Evolutionary conservation across 2,888 invertebrate genomes (phyloP).

Genomic region (Hetaerina titia): DNA sequence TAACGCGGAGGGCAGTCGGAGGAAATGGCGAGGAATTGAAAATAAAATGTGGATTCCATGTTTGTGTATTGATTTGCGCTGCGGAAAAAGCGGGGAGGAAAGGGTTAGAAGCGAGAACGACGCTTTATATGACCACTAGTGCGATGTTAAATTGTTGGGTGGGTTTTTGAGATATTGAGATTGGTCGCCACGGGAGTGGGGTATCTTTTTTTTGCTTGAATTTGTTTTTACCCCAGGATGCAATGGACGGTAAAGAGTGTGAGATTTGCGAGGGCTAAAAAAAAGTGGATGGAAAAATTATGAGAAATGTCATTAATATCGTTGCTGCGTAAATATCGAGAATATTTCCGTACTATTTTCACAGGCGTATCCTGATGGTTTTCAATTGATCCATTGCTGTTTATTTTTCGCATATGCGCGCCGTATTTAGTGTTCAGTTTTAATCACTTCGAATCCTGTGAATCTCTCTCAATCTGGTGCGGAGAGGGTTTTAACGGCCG

Average conservation of each 20-base stretch:
- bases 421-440: background rate
- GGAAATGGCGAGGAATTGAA: slow-evolving; percentile 27
- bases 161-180: slow-evolving; percentile 14
- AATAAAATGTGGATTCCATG: background rate
- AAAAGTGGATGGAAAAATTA: background rate
- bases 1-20: background rate
- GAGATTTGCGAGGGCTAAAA: background rate
- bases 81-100: background rate
- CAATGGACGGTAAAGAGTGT: slow-evolving; percentile 6
- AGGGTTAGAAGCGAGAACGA: background rate
- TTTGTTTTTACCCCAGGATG: background rate
- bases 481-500: background rate
- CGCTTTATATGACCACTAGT: slow-evolving; percentile 32
- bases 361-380: background rate
- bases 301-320: slow-evolving; percentile 30
- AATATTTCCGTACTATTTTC: background rate
- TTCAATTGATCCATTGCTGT: background rate
- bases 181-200: background rate
- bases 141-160: slow-evolving; percentile 22
- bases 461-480: background rate
- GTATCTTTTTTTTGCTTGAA: background rate
- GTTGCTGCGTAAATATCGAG: slow-evolving; percentile 5
- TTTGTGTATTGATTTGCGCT: slow-evolving; percentile 21
- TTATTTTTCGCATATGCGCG: background rate
- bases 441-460: background rate